A percentile compares a stretch with the other conserved stretches of the same genome.
Conservation (phyloP, 2,113 vertebrate genomes). For the Oplegnathus fasciatus region DNA sequence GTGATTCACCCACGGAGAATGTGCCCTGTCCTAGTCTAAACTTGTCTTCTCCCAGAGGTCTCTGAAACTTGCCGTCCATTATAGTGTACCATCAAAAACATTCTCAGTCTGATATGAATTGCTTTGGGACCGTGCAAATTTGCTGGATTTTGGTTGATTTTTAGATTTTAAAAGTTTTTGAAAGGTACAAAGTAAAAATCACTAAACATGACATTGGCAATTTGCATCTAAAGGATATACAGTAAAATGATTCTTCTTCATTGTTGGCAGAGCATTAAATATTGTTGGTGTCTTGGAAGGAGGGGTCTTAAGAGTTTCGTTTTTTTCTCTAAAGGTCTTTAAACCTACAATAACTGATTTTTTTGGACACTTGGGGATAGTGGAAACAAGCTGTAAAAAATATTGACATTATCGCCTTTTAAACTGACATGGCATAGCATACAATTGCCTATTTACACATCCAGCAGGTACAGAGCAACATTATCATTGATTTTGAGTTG, state of each 20-base stretch:
- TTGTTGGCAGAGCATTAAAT: not conserved
- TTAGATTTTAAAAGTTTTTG: not conserved
- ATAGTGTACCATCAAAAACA: constrained; percentile 30
- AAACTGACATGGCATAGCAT: not conserved
- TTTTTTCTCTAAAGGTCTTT: not conserved
- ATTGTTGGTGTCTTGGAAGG: not conserved
- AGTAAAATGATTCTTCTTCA: not conserved
- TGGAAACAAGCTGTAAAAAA: not conserved
- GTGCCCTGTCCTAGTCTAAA: constrained; percentile 58
- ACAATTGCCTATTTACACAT: too few relatives aligned
- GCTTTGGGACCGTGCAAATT: not conserved
- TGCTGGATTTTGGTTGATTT: not conserved
- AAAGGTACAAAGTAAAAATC: not conserved
- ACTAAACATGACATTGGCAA: not conserved
- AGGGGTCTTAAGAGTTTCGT: not conserved
- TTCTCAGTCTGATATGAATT: constrained; percentile 11
- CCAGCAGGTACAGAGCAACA: too few relatives aligned
- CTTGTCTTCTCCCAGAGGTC: constrained; percentile 58
- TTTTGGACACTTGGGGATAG: too few relatives aligned
- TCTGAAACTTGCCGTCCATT: constrained; percentile 26
- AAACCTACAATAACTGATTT: too few relatives aligned
- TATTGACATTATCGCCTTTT: not conserved
- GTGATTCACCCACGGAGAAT: constrained; percentile 74
- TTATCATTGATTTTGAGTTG: too few relatives aligned
- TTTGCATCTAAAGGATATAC: not conserved